Evolutionary conservation across 2,113 vertebrate genomes (phyloP).

Genomic region (Heterochromis multidens): DNA sequence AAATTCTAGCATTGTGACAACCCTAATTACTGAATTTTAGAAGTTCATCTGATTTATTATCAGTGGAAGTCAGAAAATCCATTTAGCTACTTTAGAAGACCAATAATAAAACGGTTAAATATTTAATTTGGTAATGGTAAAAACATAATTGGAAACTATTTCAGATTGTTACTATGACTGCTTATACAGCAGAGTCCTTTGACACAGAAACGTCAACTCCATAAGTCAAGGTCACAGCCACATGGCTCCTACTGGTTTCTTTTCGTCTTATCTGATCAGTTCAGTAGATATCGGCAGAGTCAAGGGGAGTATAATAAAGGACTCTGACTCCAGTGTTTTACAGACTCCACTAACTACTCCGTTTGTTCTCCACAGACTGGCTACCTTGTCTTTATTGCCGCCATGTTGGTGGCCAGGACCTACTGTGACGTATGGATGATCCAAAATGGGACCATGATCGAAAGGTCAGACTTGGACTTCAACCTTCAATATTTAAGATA

Average conservation of each 20-base stretch:
- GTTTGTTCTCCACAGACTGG: slow-evolving; percentile 79
- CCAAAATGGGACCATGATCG: slow-evolving; percentile 97
- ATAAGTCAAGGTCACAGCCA: slow-evolving; percentile 3
- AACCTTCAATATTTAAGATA: neutral
- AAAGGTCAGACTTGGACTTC: slow-evolving; percentile 81
- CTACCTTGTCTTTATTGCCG: slow-evolving; percentile 90
- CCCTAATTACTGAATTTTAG: fast-evolving
- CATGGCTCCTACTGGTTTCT: neutral
- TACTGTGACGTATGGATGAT: slow-evolving; percentile 99
- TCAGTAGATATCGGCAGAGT: slow-evolving; percentile 2
- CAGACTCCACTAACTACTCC: neutral
- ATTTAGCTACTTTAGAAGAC: neutral
- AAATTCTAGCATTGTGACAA: neutral
- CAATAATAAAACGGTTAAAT: neutral
- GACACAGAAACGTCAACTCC: slow-evolving; percentile 8
- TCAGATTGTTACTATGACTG: neutral
- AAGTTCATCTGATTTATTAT: neutral
- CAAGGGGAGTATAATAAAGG: neutral
- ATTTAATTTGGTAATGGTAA: fast-evolving
- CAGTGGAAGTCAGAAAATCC: neutral
- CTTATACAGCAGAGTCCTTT: slow-evolving; percentile 1
- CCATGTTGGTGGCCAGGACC: slow-evolving; percentile 90
- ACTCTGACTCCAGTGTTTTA: neutral
- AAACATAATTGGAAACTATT: neutral
- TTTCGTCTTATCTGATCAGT: neutral